Base-by-base conservation (phyloP, 2,113 vertebrate genomes). In the Murina feae region DNA sequence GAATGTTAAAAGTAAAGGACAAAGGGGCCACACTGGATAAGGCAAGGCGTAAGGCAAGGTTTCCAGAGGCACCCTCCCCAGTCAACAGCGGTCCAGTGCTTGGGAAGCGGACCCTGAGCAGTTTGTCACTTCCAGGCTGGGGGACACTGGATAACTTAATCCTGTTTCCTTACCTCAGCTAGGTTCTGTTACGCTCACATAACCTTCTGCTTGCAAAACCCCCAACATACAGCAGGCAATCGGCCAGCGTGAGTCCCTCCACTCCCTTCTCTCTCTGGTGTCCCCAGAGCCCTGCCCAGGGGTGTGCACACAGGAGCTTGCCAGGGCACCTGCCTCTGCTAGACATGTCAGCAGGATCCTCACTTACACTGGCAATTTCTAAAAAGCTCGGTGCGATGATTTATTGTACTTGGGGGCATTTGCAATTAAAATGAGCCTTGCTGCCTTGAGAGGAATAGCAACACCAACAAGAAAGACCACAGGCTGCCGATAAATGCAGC, bases 331-430 rank as follows among this genome's bases (percentile, higher is more conserved):
- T 9, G 39, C n/a, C 35, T 63, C 35, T 63, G 44, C n/a, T n/a
- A 51, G 44, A 37, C 21, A 69, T 65, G 79, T 65, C 94, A 79
- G 44, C 0, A 51, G 35, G 75, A 83, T 37, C 18, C 47, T 81
- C 30, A 35, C 76, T 82, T 78, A 84, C 63, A 30, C 6, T 21
- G 17, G 66, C 58, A 13, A 42, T 75, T 66, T 78, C 71, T 71
- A 11, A 58, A 93, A 72, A 94, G 32, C 49, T 86, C 37, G 51
- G 20, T 66, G 55, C 66, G 68, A 74, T 84, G 51, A 60, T 47
- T 51, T 44, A 58, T 25, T 58, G 74, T 72, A 71, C 86, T 51
- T 4, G 6, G 69, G 55, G 37, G 37, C 11, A 60, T 90, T 20
- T 68, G 35, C 14, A 66, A 66, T 71, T 35, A 65, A 69, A 90